Base-by-base conservation (phyloP, 2,113 vertebrate genomes). In the Orientallactaga bullata region DNA sequence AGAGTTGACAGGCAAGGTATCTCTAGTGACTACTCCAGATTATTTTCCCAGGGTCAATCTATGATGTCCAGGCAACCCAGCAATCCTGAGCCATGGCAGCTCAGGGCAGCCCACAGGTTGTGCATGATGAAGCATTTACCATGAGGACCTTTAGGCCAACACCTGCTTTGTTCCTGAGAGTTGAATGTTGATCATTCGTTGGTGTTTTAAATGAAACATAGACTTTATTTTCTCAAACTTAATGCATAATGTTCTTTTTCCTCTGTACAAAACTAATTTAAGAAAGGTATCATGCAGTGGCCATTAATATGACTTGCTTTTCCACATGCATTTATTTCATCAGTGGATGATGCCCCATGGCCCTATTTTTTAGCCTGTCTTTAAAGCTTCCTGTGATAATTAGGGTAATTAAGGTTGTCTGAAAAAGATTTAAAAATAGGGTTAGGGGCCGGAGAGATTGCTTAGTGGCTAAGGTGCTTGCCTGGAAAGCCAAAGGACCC, bases 11-110 rank as follows among this genome's bases (percentile, higher is more conserved):
- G 51, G 68, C 15, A 80, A 80, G 83, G 89, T 85, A 95, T 91
- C 92, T 84, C 39, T 18, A 78, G 84, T 91, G 95, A 71, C 15
- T 11, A 69, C 30, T 63, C 94, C 87, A 88, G 93, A 95, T 74
- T 66, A 78, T 90, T 88, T 94, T 95, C 23, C 74, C 80, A 88
- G 78, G 84, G 37, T 35, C 94, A 77, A 88, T 88, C 92, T 93
- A 12, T 26, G 28, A 51, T 63, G 82, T 96, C 81, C 93, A 88
- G 30, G 68, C 37, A 95, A 82, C 3, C 21, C 30, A 16, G 23
- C 18, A 30, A 11, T 18, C 42, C 55, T 92, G 5, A 47, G 15
- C 24, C 1, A 11, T 12, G 20, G 42, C 86, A 23, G 37, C 37
- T 35, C 51, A 28, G 2, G 35, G 30, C 47, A 1, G 18, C 37